Evolutionary conservation across 2,888 invertebrate species (phyloP), one percentile per base, ranked within the genome.

Genomic region (Rhaphigaster nebulosa): DNA sequence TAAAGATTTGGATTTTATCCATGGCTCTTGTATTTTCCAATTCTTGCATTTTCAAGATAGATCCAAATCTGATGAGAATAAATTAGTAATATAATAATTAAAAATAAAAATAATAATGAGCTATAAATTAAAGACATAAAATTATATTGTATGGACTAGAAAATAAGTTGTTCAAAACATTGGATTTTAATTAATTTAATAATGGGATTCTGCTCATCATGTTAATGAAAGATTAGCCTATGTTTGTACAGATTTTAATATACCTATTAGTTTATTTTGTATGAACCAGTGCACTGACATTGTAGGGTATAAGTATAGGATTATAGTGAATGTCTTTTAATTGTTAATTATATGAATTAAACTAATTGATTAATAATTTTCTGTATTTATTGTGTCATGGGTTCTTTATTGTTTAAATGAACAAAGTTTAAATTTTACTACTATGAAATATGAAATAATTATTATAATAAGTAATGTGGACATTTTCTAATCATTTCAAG

Each of bases 401-500:
- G 15, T 23, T 13, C 10, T 60, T 26, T n/a, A 60, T 10, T 13
- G 15, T n/a, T 60, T n/a, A n/a, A 13, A n/a, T 60, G 60, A 60
- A 26, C 56, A 23, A 26, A n/a, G 8, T 60, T 60, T 3, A 60
- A 60, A n/a, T 60, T n/a, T 54, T 23, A 23, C 23, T 23, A 54
- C 23, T 23, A 54, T 12, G 23, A 54, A 54, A 52, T 52, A 15
- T 52, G 2, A 52, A 52, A 60, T n/a, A 10, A 60, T 60, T n/a
- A n/a, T n/a, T n/a, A n/a, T 60, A 10, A 6, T 60, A 10, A n/a
- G 8, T 65, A 29, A 65, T 18, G 4, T 29, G 29, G 15, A 29
- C n/a, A 18, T 65, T 65, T 65, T 65, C 23, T n/a, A 29, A 29
- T 29, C 12, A 56, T 80, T 87, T 84, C 38, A 91, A 96, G 96